These are phyloP conservation scores for Acanthosepion lycidas DNA, from an alignment of 2,888 invertebrate genomes.

Conservation along the genomic window DNA sequence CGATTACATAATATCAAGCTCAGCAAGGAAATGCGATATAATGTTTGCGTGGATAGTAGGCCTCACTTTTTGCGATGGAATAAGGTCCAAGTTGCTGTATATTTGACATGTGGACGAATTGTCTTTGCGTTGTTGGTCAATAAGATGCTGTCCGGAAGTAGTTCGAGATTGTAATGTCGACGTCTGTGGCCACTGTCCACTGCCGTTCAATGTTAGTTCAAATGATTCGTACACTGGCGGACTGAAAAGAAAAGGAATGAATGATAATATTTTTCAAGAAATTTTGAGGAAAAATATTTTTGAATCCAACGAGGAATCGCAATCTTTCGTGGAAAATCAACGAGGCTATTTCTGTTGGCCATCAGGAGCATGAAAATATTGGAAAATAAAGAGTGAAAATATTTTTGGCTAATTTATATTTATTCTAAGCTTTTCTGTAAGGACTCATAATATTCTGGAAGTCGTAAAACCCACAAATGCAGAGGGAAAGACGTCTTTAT, in stretches of 20 bases:
- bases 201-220: not conserved
- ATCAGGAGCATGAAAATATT: too few species aligned
- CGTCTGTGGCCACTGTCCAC: not conserved
- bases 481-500: too few species aligned
- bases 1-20: conserved; percentile 36
- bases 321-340: too few species aligned
- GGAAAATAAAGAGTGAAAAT: too few species aligned
- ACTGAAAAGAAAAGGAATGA: not conserved
- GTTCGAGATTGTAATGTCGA: conserved; percentile 39
- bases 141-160: not conserved
- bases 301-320: too few species aligned
- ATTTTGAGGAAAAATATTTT: too few species aligned
- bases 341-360: too few species aligned
- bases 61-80: not conserved
- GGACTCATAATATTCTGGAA: too few species aligned
- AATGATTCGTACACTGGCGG: conserved; percentile 40
- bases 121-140: conserved; percentile 36
- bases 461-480: too few species aligned
- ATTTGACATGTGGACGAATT: conserved; percentile 35
- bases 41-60: conserved; percentile 23
- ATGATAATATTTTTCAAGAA: not conserved
- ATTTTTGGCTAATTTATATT: too few species aligned
- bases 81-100: not conserved
- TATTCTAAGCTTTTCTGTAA: too few species aligned
- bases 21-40: conserved; percentile 36